These are phyloP conservation scores for Lacanobia oleracea DNA, from an alignment of 2,888 invertebrate species.

Conservation along the genomic window DNA sequence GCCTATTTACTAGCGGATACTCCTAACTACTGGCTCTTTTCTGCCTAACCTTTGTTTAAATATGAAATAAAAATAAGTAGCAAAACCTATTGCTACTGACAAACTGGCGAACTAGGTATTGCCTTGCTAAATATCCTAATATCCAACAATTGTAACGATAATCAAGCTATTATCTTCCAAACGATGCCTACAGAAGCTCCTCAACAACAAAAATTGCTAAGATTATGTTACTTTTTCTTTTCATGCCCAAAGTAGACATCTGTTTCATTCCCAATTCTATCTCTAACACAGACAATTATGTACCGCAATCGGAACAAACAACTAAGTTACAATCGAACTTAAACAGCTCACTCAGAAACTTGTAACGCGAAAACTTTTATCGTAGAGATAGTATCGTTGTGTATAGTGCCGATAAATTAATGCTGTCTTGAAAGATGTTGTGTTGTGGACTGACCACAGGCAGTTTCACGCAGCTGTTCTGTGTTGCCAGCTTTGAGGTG, in stretches of 20 bases:
- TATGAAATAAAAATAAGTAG: background rate
- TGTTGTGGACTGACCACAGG: conserved; percentile 55
- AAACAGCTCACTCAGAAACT: conserved; percentile 57
- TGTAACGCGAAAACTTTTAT: conserved; percentile 63
- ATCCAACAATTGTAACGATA: background rate
- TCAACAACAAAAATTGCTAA: conserved; percentile 15
- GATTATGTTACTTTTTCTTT: conserved; percentile 35
- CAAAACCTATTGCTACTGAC: background rate
- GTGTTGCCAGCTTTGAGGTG: conserved; percentile 19
- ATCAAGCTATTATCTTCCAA: conserved; percentile 7
- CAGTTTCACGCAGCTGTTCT: conserved; percentile 49
- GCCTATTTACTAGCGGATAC: background rate
- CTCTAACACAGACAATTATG: conserved; percentile 46
- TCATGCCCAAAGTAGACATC: conserved; percentile 36
- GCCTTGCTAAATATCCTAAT: background rate
- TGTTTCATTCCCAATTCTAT: conserved; percentile 40
- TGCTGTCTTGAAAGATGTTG: conserved; percentile 66
- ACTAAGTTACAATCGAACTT: conserved; percentile 59
- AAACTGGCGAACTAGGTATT: background rate
- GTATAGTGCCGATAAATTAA: conserved; percentile 68
- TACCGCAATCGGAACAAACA: conserved; percentile 60
- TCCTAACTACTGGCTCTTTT: background rate
- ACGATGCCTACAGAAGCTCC: background rate
- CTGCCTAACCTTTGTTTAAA: background rate
- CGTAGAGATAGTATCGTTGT: conserved; percentile 49